Base-by-base conservation (phyloP, 2,888 invertebrate species). In the Lepidonotus clava region DNA sequence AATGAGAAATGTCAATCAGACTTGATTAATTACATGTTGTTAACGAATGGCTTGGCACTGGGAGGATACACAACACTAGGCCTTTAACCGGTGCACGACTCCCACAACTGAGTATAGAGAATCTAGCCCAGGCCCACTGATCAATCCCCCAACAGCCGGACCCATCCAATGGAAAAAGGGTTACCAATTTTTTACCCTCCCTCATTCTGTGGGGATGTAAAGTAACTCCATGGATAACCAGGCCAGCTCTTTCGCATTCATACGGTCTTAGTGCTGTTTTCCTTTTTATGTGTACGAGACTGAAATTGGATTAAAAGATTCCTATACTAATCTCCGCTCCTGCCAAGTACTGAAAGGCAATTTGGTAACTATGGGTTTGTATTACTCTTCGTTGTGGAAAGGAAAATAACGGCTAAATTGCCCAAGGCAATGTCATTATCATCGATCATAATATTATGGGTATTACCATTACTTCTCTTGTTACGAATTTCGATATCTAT, bases 1-100 rank as follows among this genome's bases (percentile, higher is more conserved):
- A 80, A 80, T 80, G 80, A 24, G 80, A 80, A 80, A 80, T 80
- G 80, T 46, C 80, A 80, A 80, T 80, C 80, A 80, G 41, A 41
- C 41, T 46, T 80, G 80, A 80, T 80, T 80, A 80, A 80, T 46
- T 80, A 46, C 46, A 46, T 21, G 80, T 41, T 80, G 80, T 80
- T 51, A 80, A 80, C 46, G 80, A 80, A 51, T 46, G 46, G 32
- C 11, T 34, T 80, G 80, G 80, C 24, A 34, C 46, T 5, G 1
- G 51, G 61, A 61, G 61, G 28, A 61, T 61, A 61, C 61, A 61
- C 61, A 61, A 61, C n/a, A 61, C 61, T 61, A 18, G 24, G 11
- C 61, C 24, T 11, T 32, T 24, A 24, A 18, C 61, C 61, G 2
- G 2, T 11, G 61, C 24, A 28, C 61, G 28, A 24, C 61, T 24